Conservation (phyloP, 2,888 invertebrate genomes). For the Harpalus rubripes region DNA sequence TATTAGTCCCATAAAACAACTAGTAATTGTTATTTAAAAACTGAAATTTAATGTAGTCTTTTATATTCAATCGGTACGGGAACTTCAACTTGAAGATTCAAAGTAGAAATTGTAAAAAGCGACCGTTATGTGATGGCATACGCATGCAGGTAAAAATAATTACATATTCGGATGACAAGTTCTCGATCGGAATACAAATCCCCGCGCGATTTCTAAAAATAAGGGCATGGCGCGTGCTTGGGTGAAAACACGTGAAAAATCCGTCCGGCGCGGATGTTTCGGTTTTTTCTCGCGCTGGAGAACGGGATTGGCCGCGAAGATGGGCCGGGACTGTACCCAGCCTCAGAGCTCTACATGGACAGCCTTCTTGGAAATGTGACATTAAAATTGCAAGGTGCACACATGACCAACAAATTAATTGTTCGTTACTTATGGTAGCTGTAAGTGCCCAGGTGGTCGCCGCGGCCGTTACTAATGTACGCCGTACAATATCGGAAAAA, state of each 20-base stretch:
- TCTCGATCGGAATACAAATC: constrained; percentile 51
- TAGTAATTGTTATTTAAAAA: constrained; percentile 39
- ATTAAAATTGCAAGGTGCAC: constrained; percentile 66
- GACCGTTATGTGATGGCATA: constrained; percentile 54
- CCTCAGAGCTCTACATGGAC: constrained; percentile 12
- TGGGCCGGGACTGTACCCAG: constrained; percentile 5
- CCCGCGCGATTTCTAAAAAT: constrained; percentile 34
- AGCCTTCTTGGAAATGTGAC: constrained; percentile 58
- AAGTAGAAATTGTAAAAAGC: constrained; percentile 50
- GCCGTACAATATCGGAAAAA: constrained; percentile 13
- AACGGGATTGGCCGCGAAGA: constrained; percentile 19
- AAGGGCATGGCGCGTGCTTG: constrained; percentile 55
- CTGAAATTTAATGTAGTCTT: constrained; percentile 30
- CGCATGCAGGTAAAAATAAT: constrained; percentile 56
- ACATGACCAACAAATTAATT: constrained; percentile 67
- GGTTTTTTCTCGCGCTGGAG: constrained; percentile 19
- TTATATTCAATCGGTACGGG: constrained; percentile 31
- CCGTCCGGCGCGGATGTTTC: constrained; percentile 15
- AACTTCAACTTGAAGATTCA: constrained; percentile 11
- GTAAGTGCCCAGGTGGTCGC: constrained; percentile 59
- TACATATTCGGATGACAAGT: constrained; percentile 40
- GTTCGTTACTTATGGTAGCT: constrained; percentile 60
- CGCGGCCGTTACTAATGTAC: constrained; percentile 27
- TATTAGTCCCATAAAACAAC: constrained; percentile 7
- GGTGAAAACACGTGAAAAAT: constrained; percentile 53